Evolutionary conservation across 2,888 invertebrate genomes (phyloP), one percentile per base, ranked within the genome.

Genomic region (Chrysotoxum bicinctum): DNA sequence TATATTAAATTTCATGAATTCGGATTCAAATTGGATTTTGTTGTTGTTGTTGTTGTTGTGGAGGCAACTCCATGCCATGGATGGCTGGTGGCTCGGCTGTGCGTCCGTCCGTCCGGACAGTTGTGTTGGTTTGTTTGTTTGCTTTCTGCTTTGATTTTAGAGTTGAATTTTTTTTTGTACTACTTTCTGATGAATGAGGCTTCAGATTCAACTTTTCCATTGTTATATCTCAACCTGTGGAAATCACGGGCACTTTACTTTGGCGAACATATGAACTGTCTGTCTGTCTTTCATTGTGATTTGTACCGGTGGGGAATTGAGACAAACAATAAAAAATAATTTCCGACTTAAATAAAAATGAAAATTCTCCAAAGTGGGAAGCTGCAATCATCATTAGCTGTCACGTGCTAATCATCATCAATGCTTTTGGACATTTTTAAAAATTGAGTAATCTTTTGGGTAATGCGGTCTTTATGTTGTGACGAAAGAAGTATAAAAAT

Each of bases 1-100:
- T 83, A 83, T 87, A 87, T 83, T 74, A 52, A 74, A 72, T 86
- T 78, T 86, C 79, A 72, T 76, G 66, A 43, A 73, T 79, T 40
- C n/a, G 26, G 50, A 54, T 68, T 73, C 23, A 45, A 52, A 58
- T 58, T 21, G 54, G 43, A 69, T 30, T 64, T 19, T 26, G 6
- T 37, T 56, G 30, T 45, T 50, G 21, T 48, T 45, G 37, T 35
- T 50, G n/a, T n/a, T 37, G 37, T 7, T 32, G 2, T 26, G 12
- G 54, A 23, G 12, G 7, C 26, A n/a, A n/a, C 23, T 37, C 16
- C 1, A 19, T 23, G 2, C 7, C 16, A 21, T 21, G 23, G 50
- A 50, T 43, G 30, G 37, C 16, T 40, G 58, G 43, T 45, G 74
- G 37, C 19, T 50, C 14, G 52, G 37, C 12, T 43, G 52, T 37